Evolutionary conservation across 2,113 vertebrate species (phyloP), one percentile per base, ranked within the genome.

Genomic region (Thalassarche chlororhynchos): DNA sequence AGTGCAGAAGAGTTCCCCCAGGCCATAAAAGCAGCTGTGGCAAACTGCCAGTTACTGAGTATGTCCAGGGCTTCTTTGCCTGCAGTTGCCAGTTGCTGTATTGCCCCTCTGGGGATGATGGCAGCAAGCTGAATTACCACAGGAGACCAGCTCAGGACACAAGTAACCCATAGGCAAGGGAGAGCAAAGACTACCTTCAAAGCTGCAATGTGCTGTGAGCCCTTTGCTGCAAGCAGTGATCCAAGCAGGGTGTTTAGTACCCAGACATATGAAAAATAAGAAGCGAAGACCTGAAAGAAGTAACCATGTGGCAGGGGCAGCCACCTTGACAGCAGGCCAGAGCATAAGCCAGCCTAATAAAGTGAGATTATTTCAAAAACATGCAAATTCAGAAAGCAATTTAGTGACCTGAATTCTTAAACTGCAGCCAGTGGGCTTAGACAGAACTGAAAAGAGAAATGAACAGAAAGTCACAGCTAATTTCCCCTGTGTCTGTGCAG

Each of bases 341-440:
- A 87, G 60, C 83, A 75, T 10, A 66, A 87, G 68, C 46, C 76
- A 93, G 70, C 58, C 75, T 78, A 49, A 89, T 72, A 91, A 90
- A 92, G 84, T 47, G 71, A 92, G 95, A 84, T 93, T 93, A 80
- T 94, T 96, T 87, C 82, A 87, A 97, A 94, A 65, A n/a, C 68
- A 87, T 93, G 76, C 80, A 96, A 89, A 94, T 93, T 85, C 85
- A 64, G 78, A 87, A 47, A 77, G 95, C 54, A 82, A 25, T 81
- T 94, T 64, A 87, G 84, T 84, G 86, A 84, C 91, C 83, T 90
- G 93, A 92, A 92, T 97, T 92, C 77, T 93, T 86, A 71, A 96
- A 82, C 75, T 61, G 68, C 89, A 96, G 84, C 84, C 93, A 83
- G 46, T 90, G 65, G 52, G 36, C 75, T 92, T 46, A 13, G 79